A percentile compares a stretch with the other conserved stretches of the same genome.
Evolutionary conservation across 2,113 vertebrate genomes (phyloP).

Genomic region (Cervus canadensis): DNA sequence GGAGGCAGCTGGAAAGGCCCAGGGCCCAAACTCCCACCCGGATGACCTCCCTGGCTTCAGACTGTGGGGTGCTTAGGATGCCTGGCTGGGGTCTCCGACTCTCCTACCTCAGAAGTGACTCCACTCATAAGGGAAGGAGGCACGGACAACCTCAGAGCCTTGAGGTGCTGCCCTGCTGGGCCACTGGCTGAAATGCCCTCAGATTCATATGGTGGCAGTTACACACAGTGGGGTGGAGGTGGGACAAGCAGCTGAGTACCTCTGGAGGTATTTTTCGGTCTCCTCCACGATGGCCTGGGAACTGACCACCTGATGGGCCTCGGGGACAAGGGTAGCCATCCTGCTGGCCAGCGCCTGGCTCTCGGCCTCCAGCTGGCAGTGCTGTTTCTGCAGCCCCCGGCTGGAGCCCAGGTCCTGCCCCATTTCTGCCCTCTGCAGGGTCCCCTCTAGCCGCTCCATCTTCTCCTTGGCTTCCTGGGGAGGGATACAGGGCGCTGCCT

Average conservation of each 20-base stretch:
- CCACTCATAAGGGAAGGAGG: not conserved
- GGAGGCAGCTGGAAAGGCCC: not conserved
- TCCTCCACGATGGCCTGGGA: conserved; percentile 85
- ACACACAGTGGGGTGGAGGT: not conserved
- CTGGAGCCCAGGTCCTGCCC: conserved; percentile 87
- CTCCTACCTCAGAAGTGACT: not conserved
- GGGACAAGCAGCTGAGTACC: conserved; percentile 72
- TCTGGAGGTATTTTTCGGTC: conserved; percentile 85
- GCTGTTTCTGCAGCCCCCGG: conserved; percentile 85
- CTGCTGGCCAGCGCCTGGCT: conserved; percentile 86
- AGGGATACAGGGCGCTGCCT: not conserved
- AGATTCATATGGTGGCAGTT: not conserved
- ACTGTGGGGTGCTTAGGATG: not conserved
- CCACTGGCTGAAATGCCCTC: not conserved
- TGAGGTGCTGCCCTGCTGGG: not conserved
- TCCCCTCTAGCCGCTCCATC: conserved; percentile 87
- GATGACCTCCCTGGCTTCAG: not conserved
- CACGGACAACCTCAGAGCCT: too few species aligned
- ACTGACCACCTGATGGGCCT: conserved; percentile 82
- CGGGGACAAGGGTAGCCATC: conserved; percentile 86
- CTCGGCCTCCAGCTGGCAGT: conserved; percentile 86
- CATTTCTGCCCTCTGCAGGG: conserved; percentile 81
- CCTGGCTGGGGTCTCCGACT: not conserved
- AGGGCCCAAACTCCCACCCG: not conserved
- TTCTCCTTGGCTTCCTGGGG: conserved; percentile 88